Evolutionary conservation across 2,888 invertebrate genomes (phyloP), one percentile per base, ranked within the genome.

Genomic region (Fragum fragum): DNA sequence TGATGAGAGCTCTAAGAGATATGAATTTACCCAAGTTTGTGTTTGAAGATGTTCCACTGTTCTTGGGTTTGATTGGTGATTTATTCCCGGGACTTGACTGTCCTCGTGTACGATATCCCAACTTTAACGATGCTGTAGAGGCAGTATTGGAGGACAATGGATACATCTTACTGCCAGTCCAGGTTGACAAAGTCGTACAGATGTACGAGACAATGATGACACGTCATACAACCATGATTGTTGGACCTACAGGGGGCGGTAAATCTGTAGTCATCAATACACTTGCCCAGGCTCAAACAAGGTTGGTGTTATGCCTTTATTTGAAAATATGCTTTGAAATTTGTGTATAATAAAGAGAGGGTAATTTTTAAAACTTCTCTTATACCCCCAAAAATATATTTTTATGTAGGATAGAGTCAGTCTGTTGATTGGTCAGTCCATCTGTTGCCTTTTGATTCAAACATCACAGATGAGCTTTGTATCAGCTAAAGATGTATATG

Each of bases 181-280:
- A 97, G 96, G 96, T 97, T 81, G 97, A 97, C 93, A 98, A 98
- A 96, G 96, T 98, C 26, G 96, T 98, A 6, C 98, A 98, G 94
- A 93, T 98, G 94, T 98, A 98, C 93, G 98, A 98, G 95, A 98
- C 98, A 0, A 98, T 98, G 98, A 97, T 98, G 97, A 98, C 97
- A 0, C 96, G 98, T 52, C 98, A 98, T 95, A 98, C 97, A 71
- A 96, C 97, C 3, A 98, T 98, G 98, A 94, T 98, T 83, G 97
- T 98, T 2, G 98, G 98, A 0, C 98, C 98, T 26, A 98, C 98
- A 5, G 98, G 98, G 32, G 98, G 98, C 29, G 98, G 98, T 23
- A 98, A 98, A 95, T 96, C 97, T 1, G 97, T 98, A 52, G 97
- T 98, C 42, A 96, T 98, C 83, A 96, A 97, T 89, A 96, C 97